Percentiles rank a stretch among this genome's conserved stretches.
These are phyloP conservation scores for Emesis castigata DNA, from an alignment of 2,888 invertebrate species.

Conservation along the genomic window DNA sequence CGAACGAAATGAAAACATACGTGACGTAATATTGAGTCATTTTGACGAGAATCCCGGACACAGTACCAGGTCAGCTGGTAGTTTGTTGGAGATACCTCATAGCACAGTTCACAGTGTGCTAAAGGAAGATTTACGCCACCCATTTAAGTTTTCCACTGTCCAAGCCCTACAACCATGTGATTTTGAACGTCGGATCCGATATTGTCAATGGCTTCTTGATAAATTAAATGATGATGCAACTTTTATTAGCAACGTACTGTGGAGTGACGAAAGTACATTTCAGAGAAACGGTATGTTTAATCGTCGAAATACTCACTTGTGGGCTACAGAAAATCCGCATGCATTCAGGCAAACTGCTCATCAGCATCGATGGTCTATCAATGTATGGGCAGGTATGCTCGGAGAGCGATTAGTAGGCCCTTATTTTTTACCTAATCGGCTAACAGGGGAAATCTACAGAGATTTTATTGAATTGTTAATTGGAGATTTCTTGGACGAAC, in stretches of 20 bases:
- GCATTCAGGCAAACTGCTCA: neutral
- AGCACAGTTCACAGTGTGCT: too few relatives aligned
- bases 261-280: neutral
- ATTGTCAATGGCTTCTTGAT: neutral
- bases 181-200: neutral
- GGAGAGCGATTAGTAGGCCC: neutral
- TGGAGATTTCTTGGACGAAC: neutral
- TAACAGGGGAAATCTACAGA: neutral
- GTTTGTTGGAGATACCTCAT: neutral
- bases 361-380: neutral
- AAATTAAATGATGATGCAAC: neutral
- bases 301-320: neutral
- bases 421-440: neutral
- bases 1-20: neutral
- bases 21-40: neutral
- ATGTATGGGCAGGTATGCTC: neutral
- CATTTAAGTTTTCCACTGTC: neutral
- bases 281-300: neutral
- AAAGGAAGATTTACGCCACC: neutral
- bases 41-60: neutral
- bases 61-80: neutral
- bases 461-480: neutral
- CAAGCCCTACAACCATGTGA: neutral
- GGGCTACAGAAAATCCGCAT: neutral
- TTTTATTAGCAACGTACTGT: neutral